Percentiles rank a stretch among this genome's conserved stretches.
Evolutionary conservation across 2,113 vertebrate genomes (phyloP).

Genomic region (Scytalopus superciliaris): DNA sequence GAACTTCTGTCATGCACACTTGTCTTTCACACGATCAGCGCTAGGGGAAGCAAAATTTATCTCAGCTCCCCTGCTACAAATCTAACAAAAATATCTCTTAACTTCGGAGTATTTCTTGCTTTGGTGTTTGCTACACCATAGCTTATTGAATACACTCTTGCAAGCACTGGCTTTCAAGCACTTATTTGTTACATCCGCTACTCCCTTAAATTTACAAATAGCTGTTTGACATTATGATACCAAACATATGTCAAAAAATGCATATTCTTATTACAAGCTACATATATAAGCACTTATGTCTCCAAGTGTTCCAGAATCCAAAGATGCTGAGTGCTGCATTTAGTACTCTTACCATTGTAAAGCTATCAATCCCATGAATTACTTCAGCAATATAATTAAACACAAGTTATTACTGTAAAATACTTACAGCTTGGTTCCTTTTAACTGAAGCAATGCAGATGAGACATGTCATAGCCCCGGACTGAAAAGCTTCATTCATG

Average conservation of each 20-base stretch:
- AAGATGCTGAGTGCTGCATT: neutral
- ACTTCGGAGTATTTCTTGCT: neutral
- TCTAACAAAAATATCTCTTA: neutral
- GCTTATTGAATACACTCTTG: neutral
- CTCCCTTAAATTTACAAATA: neutral
- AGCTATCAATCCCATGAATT: neutral
- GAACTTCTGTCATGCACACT: neutral
- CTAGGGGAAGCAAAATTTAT: neutral
- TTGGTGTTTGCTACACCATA: neutral
- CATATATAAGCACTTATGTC: neutral
- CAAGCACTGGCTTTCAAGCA: neutral
- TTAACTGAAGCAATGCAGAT: slow-evolving; percentile 96
- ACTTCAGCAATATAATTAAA: neutral
- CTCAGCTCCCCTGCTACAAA: neutral
- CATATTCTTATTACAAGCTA: neutral
- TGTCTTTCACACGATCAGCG: neutral
- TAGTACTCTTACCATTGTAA: neutral
- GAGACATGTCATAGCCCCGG: slow-evolving; percentile 91
- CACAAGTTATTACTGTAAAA: neutral
- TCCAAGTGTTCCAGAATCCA: neutral
- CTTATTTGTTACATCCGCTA: neutral
- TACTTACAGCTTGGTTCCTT: slow-evolving; percentile 91
- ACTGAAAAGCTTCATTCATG: slow-evolving; percentile 92
- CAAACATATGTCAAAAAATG: neutral
- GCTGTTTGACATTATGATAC: neutral